Evolutionary conservation across 2,113 vertebrate species (phyloP), one percentile per base, ranked within the genome.

Genomic region (Colinus virginianus): DNA sequence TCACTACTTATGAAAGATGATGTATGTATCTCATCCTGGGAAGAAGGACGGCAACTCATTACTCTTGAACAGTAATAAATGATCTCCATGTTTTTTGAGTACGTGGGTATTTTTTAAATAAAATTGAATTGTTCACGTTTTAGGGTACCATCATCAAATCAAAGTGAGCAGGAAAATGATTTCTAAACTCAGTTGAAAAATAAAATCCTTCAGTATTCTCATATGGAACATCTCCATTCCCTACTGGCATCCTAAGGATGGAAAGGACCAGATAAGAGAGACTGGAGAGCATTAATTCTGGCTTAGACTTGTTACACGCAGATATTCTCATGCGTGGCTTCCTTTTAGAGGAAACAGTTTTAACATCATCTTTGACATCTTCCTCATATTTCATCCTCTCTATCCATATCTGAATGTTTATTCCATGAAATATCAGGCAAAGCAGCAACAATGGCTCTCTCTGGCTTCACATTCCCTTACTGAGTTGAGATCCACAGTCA

Each of bases 11-110:
- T 58, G 81, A 76, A 90, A 92, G 63, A 72, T 94, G 67, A 88
- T 75, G 32, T 55, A 53, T 75, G 26, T 77, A 77, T 83, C 67
- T 82, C 5, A 5, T 77, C 91, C 90, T 34, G 63, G 26, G 78
- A 66, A 87, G 49, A 55, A 89, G 87, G 45, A 71, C 89, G 95
- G 89, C 90, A 95, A 76, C 36, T 85, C 84, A 89, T 90, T 93
- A 69, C 23, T 59, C 58, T 90, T 76, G 40, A 78, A 88, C 59
- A 92, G 84, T 72, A 78, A 91, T 79, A 78, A 72, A 88, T 80
- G 15, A 90, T 76, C 64, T 58, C 25, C 71, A 13, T 3, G 1
- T 55, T 91, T 36, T 62, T 66, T 70, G 51, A 51, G 19, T 78
- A 53, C 66, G n/a, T 79, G 58, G 18, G 12, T 34, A 84, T 84